These are phyloP conservation scores for Agraylea sexmaculata DNA, from an alignment of 1,140 invertebrate species.

Conservation along the genomic window DNA sequence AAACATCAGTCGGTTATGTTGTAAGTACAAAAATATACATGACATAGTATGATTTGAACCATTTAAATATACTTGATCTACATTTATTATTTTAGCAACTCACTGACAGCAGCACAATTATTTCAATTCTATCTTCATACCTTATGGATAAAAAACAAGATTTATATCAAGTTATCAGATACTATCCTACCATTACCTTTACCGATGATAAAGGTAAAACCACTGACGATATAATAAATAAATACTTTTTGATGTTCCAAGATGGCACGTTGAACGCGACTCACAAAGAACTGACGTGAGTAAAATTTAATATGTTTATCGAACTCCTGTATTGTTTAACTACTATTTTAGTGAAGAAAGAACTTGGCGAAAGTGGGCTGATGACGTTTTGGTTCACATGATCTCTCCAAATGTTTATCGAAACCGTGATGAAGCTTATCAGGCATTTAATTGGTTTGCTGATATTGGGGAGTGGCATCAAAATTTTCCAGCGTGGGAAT, in stretches of 20 bases:
- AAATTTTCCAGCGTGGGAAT: constrained; percentile 77
- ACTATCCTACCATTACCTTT: constrained; percentile 66
- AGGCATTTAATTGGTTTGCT: constrained; percentile 88
- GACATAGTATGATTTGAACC: not conserved
- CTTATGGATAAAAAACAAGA: constrained; percentile 50
- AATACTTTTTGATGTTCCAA: constrained; percentile 88
- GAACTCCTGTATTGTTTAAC: constrained; percentile 9
- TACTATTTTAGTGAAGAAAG: constrained; percentile 65
- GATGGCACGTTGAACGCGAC: constrained; percentile 43
- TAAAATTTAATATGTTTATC: constrained; percentile 19
- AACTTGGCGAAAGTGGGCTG: constrained; percentile 92
- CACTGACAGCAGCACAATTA: constrained; percentile 88
- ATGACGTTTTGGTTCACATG: constrained; percentile 79
- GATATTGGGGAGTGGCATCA: constrained; percentile 84
- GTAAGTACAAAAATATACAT: constrained; percentile 27
- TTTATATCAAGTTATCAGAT: constrained; percentile 62
- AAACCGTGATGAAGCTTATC: constrained; percentile 67
- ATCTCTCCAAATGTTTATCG: constrained; percentile 96
- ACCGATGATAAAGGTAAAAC: constrained; percentile 55
- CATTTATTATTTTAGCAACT: constrained; percentile 54
- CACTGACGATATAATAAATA: constrained; percentile 77
- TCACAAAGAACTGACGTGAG: constrained; percentile 53
- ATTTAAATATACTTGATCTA: not conserved
- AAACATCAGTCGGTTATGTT: constrained; percentile 59
- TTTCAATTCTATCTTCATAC: constrained; percentile 75